Conservation (phyloP, 2,888 invertebrate genomes). For the Nomada fabriciana region DNA sequence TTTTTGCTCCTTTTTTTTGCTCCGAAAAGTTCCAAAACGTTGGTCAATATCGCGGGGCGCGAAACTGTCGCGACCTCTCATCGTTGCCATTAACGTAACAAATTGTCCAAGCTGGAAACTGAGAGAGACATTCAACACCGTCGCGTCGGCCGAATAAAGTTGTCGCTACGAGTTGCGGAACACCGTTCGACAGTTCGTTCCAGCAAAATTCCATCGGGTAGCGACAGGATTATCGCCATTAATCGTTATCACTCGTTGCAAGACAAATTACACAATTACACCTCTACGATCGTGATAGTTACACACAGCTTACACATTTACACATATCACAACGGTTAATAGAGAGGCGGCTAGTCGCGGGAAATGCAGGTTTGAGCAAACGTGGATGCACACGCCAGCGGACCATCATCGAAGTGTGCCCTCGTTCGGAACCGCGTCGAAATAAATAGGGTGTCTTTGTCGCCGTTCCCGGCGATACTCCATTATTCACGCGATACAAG, state of each 20-base stretch:
- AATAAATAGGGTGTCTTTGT: slow-evolving; percentile 13
- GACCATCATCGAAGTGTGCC: neutral
- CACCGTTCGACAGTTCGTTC: slow-evolving; percentile 42
- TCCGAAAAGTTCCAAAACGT: neutral
- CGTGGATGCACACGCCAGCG: neutral
- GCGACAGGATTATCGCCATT: slow-evolving; percentile 59
- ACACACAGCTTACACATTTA: slow-evolving; percentile 58
- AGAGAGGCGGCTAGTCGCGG: slow-evolving; percentile 37
- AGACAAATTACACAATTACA: slow-evolving; percentile 63
- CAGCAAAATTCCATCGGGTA: slow-evolving; percentile 27
- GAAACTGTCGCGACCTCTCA: slow-evolving; percentile 15
- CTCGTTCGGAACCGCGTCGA: neutral
- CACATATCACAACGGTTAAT: slow-evolving; percentile 67
- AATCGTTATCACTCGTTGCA: slow-evolving; percentile 52
- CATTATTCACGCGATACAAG: slow-evolving; percentile 21
- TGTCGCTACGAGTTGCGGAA: slow-evolving; percentile 10
- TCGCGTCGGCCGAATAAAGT: slow-evolving; percentile 42
- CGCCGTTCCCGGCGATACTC: neutral
- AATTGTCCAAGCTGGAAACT: slow-evolving; percentile 13
- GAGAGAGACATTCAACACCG: slow-evolving; percentile 7
- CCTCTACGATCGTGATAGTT: slow-evolving; percentile 56
- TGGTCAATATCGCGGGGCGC: neutral
- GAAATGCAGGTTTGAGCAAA: slow-evolving; percentile 46
- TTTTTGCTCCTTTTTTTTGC: neutral
- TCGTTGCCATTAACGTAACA: slow-evolving; percentile 38